Evolutionary conservation across 2,888 invertebrate species (phyloP).

Genomic region (Margaritifera margaritifera): DNA sequence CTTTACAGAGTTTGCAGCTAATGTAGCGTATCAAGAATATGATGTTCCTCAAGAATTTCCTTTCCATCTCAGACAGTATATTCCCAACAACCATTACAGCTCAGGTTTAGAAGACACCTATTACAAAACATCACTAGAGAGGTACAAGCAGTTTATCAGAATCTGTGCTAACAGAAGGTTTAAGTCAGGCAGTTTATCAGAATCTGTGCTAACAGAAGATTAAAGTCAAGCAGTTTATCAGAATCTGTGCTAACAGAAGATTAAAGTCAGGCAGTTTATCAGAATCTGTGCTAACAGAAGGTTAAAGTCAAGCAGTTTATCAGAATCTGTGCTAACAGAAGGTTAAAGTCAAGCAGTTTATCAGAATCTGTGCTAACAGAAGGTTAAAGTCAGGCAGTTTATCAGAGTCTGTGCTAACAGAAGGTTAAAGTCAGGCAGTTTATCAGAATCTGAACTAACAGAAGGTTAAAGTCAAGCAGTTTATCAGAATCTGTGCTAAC

Average conservation of each 20-base stretch:
- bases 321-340: too few species aligned
- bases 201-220: too few species aligned
- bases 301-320: too few species aligned
- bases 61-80: conserved; percentile 64
- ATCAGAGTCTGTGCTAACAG: not conserved
- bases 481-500: not conserved
- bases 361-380: too few species aligned
- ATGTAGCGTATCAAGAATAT: conserved; percentile 75
- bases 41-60: conserved; percentile 69
- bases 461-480: too few species aligned
- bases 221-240: too few species aligned
- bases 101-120: conserved; percentile 25
- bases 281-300: too few species aligned
- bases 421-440: too few species aligned
- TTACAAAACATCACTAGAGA: conserved; percentile 9
- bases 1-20: conserved; percentile 69
- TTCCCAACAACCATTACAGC: conserved; percentile 74
- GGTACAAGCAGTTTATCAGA: not conserved
- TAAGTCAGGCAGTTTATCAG: too few species aligned
- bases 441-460: not conserved
- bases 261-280: too few species aligned
- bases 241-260: too few species aligned
- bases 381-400: not conserved
- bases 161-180: not conserved
- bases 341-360: too few species aligned